Conservation (phyloP, 1,140 invertebrate genomes). For the Eciton burchellii region DNA sequence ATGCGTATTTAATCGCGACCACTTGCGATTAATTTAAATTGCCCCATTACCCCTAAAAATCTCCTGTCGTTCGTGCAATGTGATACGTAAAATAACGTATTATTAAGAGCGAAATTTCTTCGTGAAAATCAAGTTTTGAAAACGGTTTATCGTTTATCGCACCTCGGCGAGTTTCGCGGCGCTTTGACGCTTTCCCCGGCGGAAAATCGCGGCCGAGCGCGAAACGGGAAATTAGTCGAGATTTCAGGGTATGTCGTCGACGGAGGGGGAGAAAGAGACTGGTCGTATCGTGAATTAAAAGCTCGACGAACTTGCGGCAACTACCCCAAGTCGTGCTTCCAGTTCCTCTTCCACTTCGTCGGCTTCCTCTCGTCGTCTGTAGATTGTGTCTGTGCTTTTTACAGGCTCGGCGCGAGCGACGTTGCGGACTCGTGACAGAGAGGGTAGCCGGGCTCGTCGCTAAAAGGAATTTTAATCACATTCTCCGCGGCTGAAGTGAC, state of each 20-base stretch:
- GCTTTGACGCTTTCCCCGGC: constrained; percentile 29
- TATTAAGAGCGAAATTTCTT: not conserved
- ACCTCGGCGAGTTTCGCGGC: constrained; percentile 18
- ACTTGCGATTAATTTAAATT: no score
- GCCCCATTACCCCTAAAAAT: not conserved
- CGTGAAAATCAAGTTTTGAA: constrained; percentile 6
- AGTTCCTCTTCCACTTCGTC: not conserved
- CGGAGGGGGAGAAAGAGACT: no score
- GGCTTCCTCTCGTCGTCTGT: not conserved
- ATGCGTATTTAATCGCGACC: no score
- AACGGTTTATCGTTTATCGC: constrained; percentile 16
- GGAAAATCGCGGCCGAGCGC: constrained; percentile 47
- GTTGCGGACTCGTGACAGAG: constrained; percentile 58
- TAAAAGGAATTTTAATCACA: constrained; percentile 81
- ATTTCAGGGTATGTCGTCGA: constrained; percentile 18
- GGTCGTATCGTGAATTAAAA: constrained; percentile 71
- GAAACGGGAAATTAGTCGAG: constrained; percentile 54
- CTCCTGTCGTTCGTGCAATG: not conserved
- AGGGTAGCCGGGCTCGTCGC: constrained; percentile 61
- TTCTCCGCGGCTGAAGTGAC: constrained; percentile 76
- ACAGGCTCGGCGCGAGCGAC: constrained; percentile 7
- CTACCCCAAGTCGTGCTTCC: constrained; percentile 45
- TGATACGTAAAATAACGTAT: not conserved
- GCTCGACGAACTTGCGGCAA: constrained; percentile 53
- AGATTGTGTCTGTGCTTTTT: constrained; percentile 59